Conservation (phyloP, 2,888 invertebrate species). For the Baronia brevicornis region DNA sequence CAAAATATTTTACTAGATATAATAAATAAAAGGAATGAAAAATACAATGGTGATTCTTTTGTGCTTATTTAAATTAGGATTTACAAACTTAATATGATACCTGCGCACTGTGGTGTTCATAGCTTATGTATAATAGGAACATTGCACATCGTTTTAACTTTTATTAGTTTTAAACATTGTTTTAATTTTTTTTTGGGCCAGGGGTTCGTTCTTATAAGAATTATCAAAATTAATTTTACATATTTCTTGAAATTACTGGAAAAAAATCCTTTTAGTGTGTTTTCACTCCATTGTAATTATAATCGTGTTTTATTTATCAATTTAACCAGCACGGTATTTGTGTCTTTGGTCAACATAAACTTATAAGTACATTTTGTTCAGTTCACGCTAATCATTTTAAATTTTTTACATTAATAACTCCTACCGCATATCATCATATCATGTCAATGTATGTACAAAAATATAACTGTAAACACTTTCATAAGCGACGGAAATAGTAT, state of each 20-base stretch:
- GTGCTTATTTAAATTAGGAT: constrained; percentile 9
- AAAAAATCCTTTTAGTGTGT: too few relatives aligned
- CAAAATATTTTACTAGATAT: constrained; percentile 22
- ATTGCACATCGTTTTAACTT: constrained; percentile 61
- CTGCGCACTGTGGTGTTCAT: constrained; percentile 47
- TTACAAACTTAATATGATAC: constrained; percentile 32
- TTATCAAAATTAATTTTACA: too few relatives aligned
- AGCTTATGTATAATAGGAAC: constrained; percentile 52
- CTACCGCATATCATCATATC: constrained; percentile 11
- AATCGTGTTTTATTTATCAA: too few relatives aligned
- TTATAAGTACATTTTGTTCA: too few relatives aligned
- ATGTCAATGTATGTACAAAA: constrained; percentile 21
- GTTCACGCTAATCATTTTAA: too few relatives aligned
- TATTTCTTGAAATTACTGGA: too few relatives aligned
- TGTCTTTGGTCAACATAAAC: too few relatives aligned
- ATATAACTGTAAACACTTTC: constrained; percentile 31
- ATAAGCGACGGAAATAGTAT: constrained; percentile 56
- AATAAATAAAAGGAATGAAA: constrained; percentile 4
- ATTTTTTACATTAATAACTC: too few relatives aligned
- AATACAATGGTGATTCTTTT: constrained; percentile 6
- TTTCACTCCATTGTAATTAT: too few relatives aligned
- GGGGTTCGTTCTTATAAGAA: constrained; percentile 37
- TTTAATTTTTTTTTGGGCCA: constrained; percentile 67
- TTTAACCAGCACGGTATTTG: too few relatives aligned
- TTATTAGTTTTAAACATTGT: too few relatives aligned